These are phyloP conservation scores for Malacosoma neustria DNA, from an alignment of 2,888 invertebrate genomes.

Conservation along the genomic window DNA sequence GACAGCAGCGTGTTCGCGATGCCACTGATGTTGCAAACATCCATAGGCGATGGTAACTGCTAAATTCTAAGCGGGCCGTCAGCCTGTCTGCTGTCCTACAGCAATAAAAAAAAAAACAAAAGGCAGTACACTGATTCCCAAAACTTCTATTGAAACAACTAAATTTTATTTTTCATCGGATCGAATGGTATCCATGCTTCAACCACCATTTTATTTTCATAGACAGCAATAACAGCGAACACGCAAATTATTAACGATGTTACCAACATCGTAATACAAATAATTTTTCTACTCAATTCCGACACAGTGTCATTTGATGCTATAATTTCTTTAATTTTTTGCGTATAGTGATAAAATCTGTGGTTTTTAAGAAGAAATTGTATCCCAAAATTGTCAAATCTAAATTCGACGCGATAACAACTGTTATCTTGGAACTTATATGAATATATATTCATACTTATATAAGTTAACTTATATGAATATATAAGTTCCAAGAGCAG, in stretches of 20 bases:
- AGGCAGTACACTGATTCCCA: constrained; percentile 22
- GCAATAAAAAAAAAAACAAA: too few species aligned
- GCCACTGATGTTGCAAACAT: too few species aligned
- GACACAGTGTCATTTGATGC: constrained; percentile 38
- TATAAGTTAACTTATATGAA: too few species aligned
- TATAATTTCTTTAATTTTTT: constrained; percentile 36
- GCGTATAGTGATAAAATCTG: constrained; percentile 33
- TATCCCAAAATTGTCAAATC: constrained; percentile 41
- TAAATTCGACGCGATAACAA: constrained; percentile 32
- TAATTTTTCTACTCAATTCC: constrained; percentile 24
- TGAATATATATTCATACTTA: too few species aligned
- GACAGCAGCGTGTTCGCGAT: too few species aligned
- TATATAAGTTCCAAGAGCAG: constrained; percentile 37
- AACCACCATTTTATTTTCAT: constrained; percentile 37
- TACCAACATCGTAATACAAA: constrained; percentile 24
- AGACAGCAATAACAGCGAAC: constrained; percentile 29
- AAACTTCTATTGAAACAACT: constrained; percentile 24
- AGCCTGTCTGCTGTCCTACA: too few species aligned
- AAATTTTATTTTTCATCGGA: constrained; percentile 27
- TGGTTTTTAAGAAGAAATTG: constrained; percentile 40
- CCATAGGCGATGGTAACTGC: too few species aligned
- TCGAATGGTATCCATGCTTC: constrained; percentile 59
- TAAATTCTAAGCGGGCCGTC: too few species aligned
- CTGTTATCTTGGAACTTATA: constrained; percentile 24
- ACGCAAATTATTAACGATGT: constrained; percentile 20